Conservation (phyloP, 2,888 invertebrate species). For the Lacanobia oleracea region DNA sequence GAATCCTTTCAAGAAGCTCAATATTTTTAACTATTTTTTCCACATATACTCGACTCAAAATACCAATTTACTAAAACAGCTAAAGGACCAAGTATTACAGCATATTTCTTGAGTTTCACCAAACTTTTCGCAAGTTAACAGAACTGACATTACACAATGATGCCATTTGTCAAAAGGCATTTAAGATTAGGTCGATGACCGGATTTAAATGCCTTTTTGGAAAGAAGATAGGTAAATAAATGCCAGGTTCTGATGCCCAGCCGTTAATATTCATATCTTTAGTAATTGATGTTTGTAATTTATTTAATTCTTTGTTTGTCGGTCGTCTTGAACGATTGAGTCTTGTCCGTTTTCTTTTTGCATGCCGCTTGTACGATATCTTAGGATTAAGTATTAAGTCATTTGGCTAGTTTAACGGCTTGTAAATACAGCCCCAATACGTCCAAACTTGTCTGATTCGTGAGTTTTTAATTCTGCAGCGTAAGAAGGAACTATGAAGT, state of each 20-base stretch:
- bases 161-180: background rate
- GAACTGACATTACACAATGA: background rate
- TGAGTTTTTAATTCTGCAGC: background rate
- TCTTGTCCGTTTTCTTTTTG: background rate
- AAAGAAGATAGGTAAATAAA: background rate
- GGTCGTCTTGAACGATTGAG: background rate
- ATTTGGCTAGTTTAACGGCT: too few relatives aligned
- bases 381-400: background rate
- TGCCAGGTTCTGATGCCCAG: background rate
- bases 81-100: background rate
- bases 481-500: background rate
- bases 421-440: too few relatives aligned
- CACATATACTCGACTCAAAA: too few relatives aligned
- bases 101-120: background rate
- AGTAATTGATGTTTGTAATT: slow-evolving; percentile 1
- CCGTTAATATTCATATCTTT: background rate
- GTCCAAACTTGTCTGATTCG: background rate
- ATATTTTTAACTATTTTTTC: too few relatives aligned
- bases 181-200: slow-evolving; percentile 10
- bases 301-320: background rate
- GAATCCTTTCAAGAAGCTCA: too few relatives aligned
- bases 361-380: background rate
- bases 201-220: slow-evolving; percentile 15
- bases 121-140: background rate
- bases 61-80: too few relatives aligned